Base-by-base conservation (phyloP, 2,888 invertebrate species). In the Lobophora halterata region DNA sequence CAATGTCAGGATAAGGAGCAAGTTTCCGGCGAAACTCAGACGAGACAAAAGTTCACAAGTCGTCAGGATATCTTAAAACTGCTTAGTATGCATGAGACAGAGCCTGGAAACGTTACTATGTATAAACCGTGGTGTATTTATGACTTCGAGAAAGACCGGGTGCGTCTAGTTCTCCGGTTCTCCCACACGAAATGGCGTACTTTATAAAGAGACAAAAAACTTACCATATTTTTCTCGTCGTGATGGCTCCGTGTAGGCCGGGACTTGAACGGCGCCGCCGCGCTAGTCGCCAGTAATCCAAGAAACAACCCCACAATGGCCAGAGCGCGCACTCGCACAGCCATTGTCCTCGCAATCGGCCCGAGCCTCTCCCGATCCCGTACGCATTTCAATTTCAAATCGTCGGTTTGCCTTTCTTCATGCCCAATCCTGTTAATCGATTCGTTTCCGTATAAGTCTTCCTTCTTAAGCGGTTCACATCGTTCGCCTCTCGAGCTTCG, bases 341-440 rank as follows among this genome's bases (percentile, higher is more conserved):
- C 71, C 69, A 80, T 79, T 80, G 79, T 81, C 70, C 79, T 78
- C 61, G 71, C 62, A 61, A 69, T 58, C 52, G 68, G 57, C 60
- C 66, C 64, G 61, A 62, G 68, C 65, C 71, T 68, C 61, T 23
- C 36, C 32, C 61, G 70, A 56, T 68, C 65, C 61, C 65, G 62
- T 46, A 54, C 63, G 64, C 65, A 81, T 86, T 79, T 80, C 64
- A 78, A 81, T 76, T 85, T 80, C 65, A 81, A 79, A 82, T 79
- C 55, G 60, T 67, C 71, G 69, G 75, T 65, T 54, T 56, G 70
- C 65, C 73, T 79, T 75, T 65, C 61, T 53, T 63, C 58, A 59
- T 78, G 73, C 69, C 71, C 75, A n/a, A n/a, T 76, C 65, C 70
- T 70, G 52, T 61, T 72, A 71, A 79, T 77, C 68, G 72, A 75